Evolutionary conservation across 2,888 invertebrate species (phyloP).

Genomic region (Orthosia gothica): DNA sequence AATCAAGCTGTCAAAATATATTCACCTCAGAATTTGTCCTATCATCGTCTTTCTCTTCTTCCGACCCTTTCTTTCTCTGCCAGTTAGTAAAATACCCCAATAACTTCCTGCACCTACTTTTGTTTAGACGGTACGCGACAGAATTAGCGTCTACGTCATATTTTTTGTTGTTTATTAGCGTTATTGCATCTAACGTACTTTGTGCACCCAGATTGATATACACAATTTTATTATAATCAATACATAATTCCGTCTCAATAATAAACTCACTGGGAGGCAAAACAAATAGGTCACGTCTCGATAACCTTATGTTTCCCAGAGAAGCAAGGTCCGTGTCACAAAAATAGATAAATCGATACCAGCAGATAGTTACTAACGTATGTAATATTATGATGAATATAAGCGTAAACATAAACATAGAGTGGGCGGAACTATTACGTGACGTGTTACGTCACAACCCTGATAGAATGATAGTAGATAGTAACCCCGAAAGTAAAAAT

Average conservation of each 20-base stretch:
- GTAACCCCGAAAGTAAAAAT: conserved; percentile 16
- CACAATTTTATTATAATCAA: not conserved
- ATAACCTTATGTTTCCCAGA: conserved; percentile 41
- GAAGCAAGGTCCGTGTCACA: conserved; percentile 28
- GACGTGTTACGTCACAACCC: conserved; percentile 55
- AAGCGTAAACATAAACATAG: conserved; percentile 70
- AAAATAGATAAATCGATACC: conserved; percentile 47
- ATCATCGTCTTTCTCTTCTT: too few relatives aligned
- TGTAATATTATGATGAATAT: conserved; percentile 50
- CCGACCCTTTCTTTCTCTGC: not conserved
- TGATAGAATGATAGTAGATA: conserved; percentile 56
- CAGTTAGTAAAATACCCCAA: not conserved
- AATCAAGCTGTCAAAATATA: too few relatives aligned
- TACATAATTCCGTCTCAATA: conserved; percentile 9
- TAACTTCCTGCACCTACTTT: not conserved
- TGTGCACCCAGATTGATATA: not conserved
- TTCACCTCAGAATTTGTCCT: too few relatives aligned
- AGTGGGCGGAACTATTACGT: conserved; percentile 64
- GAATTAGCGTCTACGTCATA: not conserved
- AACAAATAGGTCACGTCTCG: conserved; percentile 28
- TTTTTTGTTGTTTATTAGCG: not conserved
- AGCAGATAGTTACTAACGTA: conserved; percentile 33
- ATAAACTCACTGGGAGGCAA: conserved; percentile 22
- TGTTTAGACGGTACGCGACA: not conserved
- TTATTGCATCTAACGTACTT: not conserved